phyloP scores from a whole-genome alignment of 2,113 vertebrate species.

The Dicerorhinus sumatrensis region DNA sequence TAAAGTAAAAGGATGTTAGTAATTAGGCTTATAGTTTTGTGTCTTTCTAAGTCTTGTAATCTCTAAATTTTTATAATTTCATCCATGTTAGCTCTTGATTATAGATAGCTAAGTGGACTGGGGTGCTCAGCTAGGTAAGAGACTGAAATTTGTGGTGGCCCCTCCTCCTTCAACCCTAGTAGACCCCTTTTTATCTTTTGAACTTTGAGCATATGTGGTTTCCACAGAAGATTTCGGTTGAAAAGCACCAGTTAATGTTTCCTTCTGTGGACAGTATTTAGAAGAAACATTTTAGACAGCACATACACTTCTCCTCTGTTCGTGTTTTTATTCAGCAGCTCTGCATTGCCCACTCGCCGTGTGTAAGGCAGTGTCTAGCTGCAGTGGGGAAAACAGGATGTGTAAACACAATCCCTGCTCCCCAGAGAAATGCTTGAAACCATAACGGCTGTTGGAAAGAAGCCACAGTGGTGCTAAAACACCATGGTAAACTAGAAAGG shows the following conservation, averaged over 20 bases:
- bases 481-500: background rate
- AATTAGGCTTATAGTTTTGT: background rate
- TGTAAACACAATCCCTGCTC: background rate
- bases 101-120: background rate
- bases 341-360: background rate
- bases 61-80: background rate
- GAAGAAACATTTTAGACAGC: background rate
- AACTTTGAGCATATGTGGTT: background rate
- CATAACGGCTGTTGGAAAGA: background rate
- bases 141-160: background rate
- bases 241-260: background rate
- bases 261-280: background rate
- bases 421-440: background rate
- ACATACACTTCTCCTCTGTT: background rate
- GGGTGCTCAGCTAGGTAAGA: background rate
- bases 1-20: constrained; percentile 9
- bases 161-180: background rate
- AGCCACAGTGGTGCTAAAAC: background rate
- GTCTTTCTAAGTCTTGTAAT: background rate
- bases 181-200: background rate
- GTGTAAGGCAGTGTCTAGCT: background rate
- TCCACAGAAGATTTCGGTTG: background rate
- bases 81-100: background rate
- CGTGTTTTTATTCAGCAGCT: background rate
- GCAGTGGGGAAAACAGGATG: background rate